Conservation (phyloP, 2,888 invertebrate genomes). For the Trichopoda pennipes region DNA sequence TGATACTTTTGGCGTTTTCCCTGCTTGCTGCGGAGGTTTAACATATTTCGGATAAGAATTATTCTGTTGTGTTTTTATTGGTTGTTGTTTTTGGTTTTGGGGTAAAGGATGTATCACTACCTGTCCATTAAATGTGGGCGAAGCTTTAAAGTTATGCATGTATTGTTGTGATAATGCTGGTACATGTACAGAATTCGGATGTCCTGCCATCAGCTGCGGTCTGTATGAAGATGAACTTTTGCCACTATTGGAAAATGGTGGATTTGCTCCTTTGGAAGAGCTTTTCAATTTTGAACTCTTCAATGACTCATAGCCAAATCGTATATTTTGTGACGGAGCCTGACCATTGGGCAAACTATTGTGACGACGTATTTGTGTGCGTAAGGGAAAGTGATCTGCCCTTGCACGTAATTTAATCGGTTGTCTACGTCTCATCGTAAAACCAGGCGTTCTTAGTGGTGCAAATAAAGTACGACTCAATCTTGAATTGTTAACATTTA, state of each 20-base stretch:
- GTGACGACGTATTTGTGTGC: constrained; percentile 73
- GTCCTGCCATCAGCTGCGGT: constrained; percentile 55
- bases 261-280: constrained; percentile 72
- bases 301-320: constrained; percentile 68
- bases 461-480: constrained; percentile 71
- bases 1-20: constrained; percentile 9
- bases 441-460: constrained; percentile 65
- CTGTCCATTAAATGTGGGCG: constrained; percentile 76
- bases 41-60: constrained; percentile 53
- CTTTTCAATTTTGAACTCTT: constrained; percentile 72
- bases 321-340: constrained; percentile 63
- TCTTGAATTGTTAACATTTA: constrained; percentile 63
- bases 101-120: constrained; percentile 72
- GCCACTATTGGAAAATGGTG: constrained; percentile 70
- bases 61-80: constrained; percentile 39
- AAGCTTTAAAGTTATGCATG: constrained; percentile 76
- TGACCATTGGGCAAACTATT: constrained; percentile 66
- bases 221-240: constrained; percentile 71
- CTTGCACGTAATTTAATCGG: constrained; percentile 71
- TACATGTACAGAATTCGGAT: constrained; percentile 59
- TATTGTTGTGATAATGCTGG: constrained; percentile 70
- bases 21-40: constrained; percentile 49
- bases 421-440: constrained; percentile 68
- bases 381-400: constrained; percentile 71
- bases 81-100: constrained; percentile 51